Evolutionary conservation across 2,797 vertebrate genomes (phyloP), one percentile per base, ranked within the genome.

Genomic region (Onychomys leucogaster): DNA sequence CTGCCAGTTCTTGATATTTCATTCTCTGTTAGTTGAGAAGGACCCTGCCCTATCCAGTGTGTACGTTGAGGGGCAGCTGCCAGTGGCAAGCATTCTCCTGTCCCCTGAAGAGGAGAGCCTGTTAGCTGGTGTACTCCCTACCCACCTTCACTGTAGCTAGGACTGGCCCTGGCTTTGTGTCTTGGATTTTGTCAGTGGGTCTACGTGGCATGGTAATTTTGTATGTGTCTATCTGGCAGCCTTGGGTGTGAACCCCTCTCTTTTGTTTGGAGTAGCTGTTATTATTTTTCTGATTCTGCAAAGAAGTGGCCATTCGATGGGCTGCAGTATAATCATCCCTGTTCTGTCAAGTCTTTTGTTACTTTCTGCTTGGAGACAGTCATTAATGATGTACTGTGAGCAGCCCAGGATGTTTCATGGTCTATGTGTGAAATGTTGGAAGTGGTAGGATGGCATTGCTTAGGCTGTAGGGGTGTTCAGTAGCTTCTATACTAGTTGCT

Each of bases 271-370:
- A 25, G 63, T 55, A 25, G 43, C 77, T 37, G 65, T 52, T 49
- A 3, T 17, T 6, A 0, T 19, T 8, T 21, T 49, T 84, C 9
- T 46, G 86, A 52, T 4, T 63, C 90, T 46, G 6, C 25, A 16
- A 65, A 29, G 55, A 34, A 0, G 16, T 43, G 3, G 11, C 13
- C 14, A 1, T 19, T 12, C 2, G 7, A 25, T 5, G 11, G 17
- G 0, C 27, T 8, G 0, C 13, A 21, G 3, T 6, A 41, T 37
- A 11, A 4, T 37, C 73, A 27, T 2, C 23, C 6, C 9, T 41
- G 29, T n/a, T 16, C 34, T 19, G 27, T 11, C 13, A n/a, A 16
- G 34, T 29, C 5, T 13, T 37, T 71, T n/a, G 6, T 19, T 63
- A 16, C 6, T 61, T 82, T 76, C 27, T 69, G 6, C 43, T 12